A percentile compares a stretch with the other conserved stretches of the same genome.
Conservation (phyloP, 2,113 vertebrate genomes). For the Urocynchramus pylzowi region DNA sequence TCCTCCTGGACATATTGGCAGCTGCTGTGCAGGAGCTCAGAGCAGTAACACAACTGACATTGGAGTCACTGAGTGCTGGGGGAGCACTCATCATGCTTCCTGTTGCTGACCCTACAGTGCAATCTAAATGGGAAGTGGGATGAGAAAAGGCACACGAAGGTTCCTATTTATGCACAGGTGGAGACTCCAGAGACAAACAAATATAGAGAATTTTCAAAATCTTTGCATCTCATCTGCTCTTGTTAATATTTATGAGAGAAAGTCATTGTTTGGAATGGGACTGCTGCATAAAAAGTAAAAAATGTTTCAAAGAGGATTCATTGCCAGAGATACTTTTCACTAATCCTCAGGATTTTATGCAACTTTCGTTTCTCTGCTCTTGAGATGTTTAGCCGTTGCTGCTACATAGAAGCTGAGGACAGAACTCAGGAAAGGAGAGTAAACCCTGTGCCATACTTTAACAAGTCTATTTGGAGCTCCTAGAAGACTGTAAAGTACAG, state of each 20-base stretch:
- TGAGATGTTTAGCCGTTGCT: neutral
- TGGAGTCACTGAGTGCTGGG: slow-evolving; percentile 69
- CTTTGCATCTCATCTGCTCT: neutral
- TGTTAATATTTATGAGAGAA: neutral
- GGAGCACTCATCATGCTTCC: slow-evolving; percentile 72
- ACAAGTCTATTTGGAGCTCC: slow-evolving; percentile 23
- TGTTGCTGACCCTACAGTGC: slow-evolving; percentile 7
- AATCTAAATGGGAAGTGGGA: slow-evolving; percentile 45
- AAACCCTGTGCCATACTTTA: neutral
- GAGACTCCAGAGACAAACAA: neutral
- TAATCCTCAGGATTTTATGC: neutral
- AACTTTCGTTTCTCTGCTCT: neutral
- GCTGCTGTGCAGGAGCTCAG: slow-evolving; percentile 72
- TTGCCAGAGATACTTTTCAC: neutral
- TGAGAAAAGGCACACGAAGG: neutral
- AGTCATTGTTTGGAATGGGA: neutral
- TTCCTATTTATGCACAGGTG: neutral
- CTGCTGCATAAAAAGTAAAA: neutral
- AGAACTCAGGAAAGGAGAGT: neutral
- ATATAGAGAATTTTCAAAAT: neutral
- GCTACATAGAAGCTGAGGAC: neutral
- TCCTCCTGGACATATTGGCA: slow-evolving; percentile 48
- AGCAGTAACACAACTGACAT: slow-evolving; percentile 71
- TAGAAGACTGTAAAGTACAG: neutral
- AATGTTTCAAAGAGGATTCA: neutral